phyloP scores from a whole-genome alignment of 2,888 invertebrate genomes.

The Lumbricus terrestris region DNA sequence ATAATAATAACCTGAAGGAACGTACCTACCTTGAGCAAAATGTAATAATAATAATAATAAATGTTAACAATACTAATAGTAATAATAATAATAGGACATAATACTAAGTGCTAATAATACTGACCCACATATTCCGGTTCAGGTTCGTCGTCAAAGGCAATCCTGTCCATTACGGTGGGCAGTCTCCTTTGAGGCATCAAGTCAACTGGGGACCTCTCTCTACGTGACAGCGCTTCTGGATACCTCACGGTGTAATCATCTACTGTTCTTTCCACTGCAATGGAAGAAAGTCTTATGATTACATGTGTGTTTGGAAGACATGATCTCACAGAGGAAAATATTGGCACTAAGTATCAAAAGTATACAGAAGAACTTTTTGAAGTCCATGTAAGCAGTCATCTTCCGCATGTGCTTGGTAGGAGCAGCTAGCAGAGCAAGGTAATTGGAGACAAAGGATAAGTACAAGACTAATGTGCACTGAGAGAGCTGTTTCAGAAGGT shows the following conservation, averaged over 20 bases:
- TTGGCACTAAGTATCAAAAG: too few species aligned
- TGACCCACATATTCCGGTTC: slow-evolving; percentile 33
- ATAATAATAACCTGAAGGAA: too few species aligned
- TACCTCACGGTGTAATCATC: slow-evolving; percentile 23
- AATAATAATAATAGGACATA: neutral
- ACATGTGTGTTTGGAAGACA: too few species aligned
- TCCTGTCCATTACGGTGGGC: slow-evolving; percentile 30
- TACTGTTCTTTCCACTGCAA: slow-evolving; percentile 25
- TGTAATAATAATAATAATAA: too few species aligned
- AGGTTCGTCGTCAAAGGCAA: slow-evolving; percentile 32
- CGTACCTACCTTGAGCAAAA: too few species aligned
- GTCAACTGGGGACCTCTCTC: slow-evolving; percentile 33
- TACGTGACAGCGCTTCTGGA: slow-evolving; percentile 25
- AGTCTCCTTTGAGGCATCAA: slow-evolving; percentile 26
- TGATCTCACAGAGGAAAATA: neutral
- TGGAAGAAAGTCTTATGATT: neutral
- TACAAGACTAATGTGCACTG: neutral
- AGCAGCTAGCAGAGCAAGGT: too few species aligned
- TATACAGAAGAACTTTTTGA: too few species aligned
- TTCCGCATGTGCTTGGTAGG: too few species aligned
- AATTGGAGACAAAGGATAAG: neutral
- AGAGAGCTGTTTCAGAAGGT: neutral
- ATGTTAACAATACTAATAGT: too few species aligned
- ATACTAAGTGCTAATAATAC: neutral
- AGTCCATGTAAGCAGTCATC: too few species aligned